phyloP scores from a whole-genome alignment of 2,888 invertebrate species.

The Nyleta sp. region DNA sequence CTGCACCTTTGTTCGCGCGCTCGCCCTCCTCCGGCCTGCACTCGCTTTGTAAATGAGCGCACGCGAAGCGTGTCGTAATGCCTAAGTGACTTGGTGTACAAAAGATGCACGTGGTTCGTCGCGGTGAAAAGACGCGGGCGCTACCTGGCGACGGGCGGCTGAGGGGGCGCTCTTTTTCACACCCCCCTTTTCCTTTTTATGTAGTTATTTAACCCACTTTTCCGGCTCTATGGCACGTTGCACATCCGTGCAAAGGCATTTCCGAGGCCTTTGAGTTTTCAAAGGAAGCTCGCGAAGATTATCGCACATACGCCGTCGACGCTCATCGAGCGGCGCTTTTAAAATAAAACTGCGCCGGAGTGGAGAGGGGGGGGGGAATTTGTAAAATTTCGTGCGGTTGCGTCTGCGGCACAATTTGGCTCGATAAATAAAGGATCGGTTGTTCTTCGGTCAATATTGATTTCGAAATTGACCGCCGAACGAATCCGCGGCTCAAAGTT shows the following conservation, averaged over 20 bases:
- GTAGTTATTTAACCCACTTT: conserved; percentile 65
- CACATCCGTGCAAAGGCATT: conserved; percentile 63
- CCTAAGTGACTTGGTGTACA: conserved; percentile 61
- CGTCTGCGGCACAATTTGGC: conserved; percentile 74
- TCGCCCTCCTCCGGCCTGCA: conserved; percentile 71
- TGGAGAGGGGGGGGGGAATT: too few species aligned
- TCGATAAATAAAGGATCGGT: conserved; percentile 81
- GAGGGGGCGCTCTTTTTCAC: conserved; percentile 10
- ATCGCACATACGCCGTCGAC: conserved; percentile 16
- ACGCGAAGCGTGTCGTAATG: conserved; percentile 65
- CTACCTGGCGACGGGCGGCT: neutral
- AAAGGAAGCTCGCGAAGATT: conserved; percentile 60
- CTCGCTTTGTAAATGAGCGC: conserved; percentile 74
- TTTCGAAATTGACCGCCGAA: conserved; percentile 82
- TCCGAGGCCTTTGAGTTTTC: conserved; percentile 65
- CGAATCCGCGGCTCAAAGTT: conserved; percentile 74
- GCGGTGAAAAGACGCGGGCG: conserved; percentile 46
- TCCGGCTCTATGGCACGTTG: conserved; percentile 63
- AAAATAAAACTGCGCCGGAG: conserved; percentile 56
- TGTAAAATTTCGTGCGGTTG: conserved; percentile 51
- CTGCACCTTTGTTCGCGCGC: conserved; percentile 74
- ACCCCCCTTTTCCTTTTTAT: conserved; percentile 37
- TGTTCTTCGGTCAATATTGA: conserved; percentile 82
- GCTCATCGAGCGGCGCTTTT: conserved; percentile 36
- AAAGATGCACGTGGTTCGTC: conserved; percentile 60